Percentiles rank a stretch among this genome's conserved stretches.
Conservation (phyloP, 2,888 invertebrate species). For the Eilema depressum region DNA sequence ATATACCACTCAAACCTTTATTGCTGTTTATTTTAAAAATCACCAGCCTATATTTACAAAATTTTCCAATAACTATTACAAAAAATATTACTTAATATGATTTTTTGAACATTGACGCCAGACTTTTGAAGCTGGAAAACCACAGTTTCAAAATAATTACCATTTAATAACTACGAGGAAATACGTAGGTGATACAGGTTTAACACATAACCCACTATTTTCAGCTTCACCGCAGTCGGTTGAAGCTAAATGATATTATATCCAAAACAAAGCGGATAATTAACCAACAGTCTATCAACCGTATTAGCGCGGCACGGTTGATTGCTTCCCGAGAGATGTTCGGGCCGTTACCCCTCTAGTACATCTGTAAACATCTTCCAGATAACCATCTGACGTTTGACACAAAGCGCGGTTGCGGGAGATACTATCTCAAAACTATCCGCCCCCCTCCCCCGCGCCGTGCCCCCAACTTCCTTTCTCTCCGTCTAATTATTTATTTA, state of each 20-base stretch:
- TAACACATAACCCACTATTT: not conserved
- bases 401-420: constrained; percentile 85
- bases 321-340: constrained; percentile 75
- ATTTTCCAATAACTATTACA: not conserved
- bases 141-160: too few relatives aligned
- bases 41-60: constrained; percentile 23
- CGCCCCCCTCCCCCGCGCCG: constrained; percentile 63
- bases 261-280: constrained; percentile 73
- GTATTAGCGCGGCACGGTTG: constrained; percentile 76
- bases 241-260: constrained; percentile 49
- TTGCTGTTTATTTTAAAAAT: constrained; percentile 28
- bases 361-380: constrained; percentile 86
- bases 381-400: constrained; percentile 86
- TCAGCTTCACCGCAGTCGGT: not conserved
- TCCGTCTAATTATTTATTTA: constrained; percentile 86
- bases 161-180: not conserved
- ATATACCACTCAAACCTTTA: constrained; percentile 56
- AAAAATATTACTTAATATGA: not conserved
- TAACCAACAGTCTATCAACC: constrained; percentile 75
- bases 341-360: constrained; percentile 81
- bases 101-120: not conserved
- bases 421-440: constrained; percentile 84
- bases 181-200: not conserved
- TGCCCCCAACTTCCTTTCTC: constrained; percentile 72
- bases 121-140: too few relatives aligned